Percentiles rank a stretch among this genome's conserved stretches.
Evolutionary conservation across 2,113 vertebrate species (phyloP).

Genomic region (Vidua chalybeata): DNA sequence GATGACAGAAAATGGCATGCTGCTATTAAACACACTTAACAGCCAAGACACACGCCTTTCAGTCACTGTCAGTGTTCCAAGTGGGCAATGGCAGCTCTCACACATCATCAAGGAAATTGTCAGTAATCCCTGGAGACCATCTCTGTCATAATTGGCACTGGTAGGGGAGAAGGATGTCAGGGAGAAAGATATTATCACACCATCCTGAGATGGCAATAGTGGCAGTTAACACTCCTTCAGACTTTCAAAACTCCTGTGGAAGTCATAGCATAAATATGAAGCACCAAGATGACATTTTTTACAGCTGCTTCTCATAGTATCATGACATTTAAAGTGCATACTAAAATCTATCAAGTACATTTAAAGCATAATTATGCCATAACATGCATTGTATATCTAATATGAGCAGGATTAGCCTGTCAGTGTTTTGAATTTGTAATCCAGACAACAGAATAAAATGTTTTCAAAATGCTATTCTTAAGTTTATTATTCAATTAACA

Average conservation of each 20-base stretch:
- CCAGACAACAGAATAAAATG: neutral
- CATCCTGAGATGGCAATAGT: neutral
- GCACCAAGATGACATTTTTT: constrained; percentile 1
- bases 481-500: constrained; percentile 42
- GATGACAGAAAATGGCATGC: neutral
- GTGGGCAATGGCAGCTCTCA: neutral
- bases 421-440: neutral
- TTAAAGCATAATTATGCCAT: constrained; percentile 5
- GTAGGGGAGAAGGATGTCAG: neutral
- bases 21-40: neutral
- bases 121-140: neutral
- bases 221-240: neutral
- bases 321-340: constrained; percentile 6
- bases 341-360: constrained; percentile 23
- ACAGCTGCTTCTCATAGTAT: constrained; percentile 6
- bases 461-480: neutral
- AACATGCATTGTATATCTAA: neutral
- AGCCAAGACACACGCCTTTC: constrained; percentile 13
- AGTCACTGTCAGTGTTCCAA: neutral
- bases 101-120: neutral
- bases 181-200: neutral
- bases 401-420: neutral
- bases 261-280: neutral
- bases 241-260: neutral
- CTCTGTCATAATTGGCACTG: neutral